Evolutionary conservation across 2,113 vertebrate genomes (phyloP), one percentile per base, ranked within the genome.

Genomic region (Pseudopipra pipra): DNA sequence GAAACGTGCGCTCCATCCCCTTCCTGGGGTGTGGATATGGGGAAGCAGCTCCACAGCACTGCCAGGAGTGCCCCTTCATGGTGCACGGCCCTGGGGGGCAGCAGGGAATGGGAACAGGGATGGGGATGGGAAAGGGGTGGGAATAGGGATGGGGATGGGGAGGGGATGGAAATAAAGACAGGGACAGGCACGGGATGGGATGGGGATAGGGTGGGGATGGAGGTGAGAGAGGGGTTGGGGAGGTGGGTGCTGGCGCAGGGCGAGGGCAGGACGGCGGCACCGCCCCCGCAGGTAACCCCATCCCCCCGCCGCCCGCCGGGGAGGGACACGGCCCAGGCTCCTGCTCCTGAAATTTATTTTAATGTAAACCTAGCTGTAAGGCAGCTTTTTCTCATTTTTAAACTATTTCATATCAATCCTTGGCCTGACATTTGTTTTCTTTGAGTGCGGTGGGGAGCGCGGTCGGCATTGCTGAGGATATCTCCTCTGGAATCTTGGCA

Each of bases 351-450:
- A 94, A 92, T 94, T 75, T 93, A 92, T 95, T 97, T 98, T 93
- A 98, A 97, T 95, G 95, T 95, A 86, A 91, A 98, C 97, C 95
- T 96, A 97, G 97, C 97, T 97, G 93, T 89, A 92, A 98, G 97
- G 98, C 98, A 98, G 98, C 97, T 98, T 98, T 98, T 98, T 98
- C 98, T 98, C 97, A 98, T 98, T 98, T 98, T 97, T 97, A 97
- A 98, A 97, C 97, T 97, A 97, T 98, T 98, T 98, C 93, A 94
- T 98, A 97, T 97, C 97, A 88, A 61, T 96, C 96, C 97, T 96
- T 97, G 97, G 98, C 98, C 98, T 97, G 85, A 67, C 55, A 77
- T 95, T 91, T 86, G 95, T 97, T 97, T 98, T 97, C 97, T 97
- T 98, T 98, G 97, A 98, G 97, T 97, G 95, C 78, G 91, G 97